Base-by-base conservation (phyloP, 2,888 invertebrate genomes). In the Muscina levida region DNA sequence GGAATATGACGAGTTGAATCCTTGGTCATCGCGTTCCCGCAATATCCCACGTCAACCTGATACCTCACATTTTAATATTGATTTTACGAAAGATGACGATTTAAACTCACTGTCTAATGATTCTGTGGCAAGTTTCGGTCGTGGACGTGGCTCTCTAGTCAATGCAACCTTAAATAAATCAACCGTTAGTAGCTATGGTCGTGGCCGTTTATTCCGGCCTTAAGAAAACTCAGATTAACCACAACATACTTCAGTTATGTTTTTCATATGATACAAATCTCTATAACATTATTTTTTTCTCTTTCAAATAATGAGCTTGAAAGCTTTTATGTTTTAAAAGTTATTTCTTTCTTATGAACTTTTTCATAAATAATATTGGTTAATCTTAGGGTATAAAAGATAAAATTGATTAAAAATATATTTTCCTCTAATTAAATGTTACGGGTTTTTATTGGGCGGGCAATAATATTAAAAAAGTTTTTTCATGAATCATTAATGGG, bases 11-110 rank as follows among this genome's bases (percentile, higher is more conserved):
- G 66, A 82, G 51, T 39, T 82, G 1, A 86, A 85, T 79, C 85
- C 84, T 1, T 86, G 86, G 86, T 62, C 84, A 46, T 77, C 76
- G 24, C 85, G 85, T 51, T 84, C 84, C 2, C 84, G 84, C 13
- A 77, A 75, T 67, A 79, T 85, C 11, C 86, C 85, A n/a, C 83
- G 74, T 17, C 72, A 82, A 75, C 84, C 85, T 0, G 84, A 86
- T 56, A 62, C 75, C n/a, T 84, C 85, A 11, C 72, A 83, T 42
- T 85, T 85, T 42, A 75, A 82, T 26, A 83, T 86, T 19, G 83
- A 85, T 48, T 77, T 77, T 42, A 77, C 56, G 0, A 59, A 15
- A 13, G 78, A 79, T 24, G 53, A 46, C 0, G 71, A 76, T 6
- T 44, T 48, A n/a, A 62, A 39, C 8, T 83, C 83, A 17, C 83